Percentiles rank a stretch among this genome's conserved stretches.
These are phyloP conservation scores for Spisula subtruncata DNA, from an alignment of 2,888 invertebrate species.

Conservation along the genomic window DNA sequence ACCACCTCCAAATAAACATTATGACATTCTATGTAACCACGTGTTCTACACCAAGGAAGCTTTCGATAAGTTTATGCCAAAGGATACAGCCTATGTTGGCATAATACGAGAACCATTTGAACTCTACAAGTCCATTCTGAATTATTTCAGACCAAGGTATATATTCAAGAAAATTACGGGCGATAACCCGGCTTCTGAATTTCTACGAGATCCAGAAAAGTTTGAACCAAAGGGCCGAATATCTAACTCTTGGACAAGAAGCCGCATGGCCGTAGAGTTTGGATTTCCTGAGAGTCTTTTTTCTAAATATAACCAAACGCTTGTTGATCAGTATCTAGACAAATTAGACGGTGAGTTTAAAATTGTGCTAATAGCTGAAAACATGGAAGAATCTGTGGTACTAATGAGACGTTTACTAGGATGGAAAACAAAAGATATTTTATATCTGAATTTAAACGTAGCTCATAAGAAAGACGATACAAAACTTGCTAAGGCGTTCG, in stretches of 20 bases:
- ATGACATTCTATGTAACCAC: slow-evolving; percentile 74
- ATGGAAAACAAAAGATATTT: slow-evolving; percentile 76
- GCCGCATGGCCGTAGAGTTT: slow-evolving; percentile 73
- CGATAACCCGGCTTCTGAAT: slow-evolving; percentile 51
- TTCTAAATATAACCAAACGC: slow-evolving; percentile 37
- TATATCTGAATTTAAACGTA: slow-evolving; percentile 68
- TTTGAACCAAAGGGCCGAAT: slow-evolving; percentile 63
- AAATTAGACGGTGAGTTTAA: slow-evolving; percentile 73
- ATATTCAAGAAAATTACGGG: slow-evolving; percentile 58
- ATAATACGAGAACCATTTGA: slow-evolving; percentile 75
- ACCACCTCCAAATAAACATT: slow-evolving; percentile 62
- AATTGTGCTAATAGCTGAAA: slow-evolving; percentile 75
- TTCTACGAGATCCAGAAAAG: slow-evolving; percentile 59
- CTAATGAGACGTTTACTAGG: slow-evolving; percentile 70
- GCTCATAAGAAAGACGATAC: slow-evolving; percentile 61
- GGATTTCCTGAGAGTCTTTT: slow-evolving; percentile 69
- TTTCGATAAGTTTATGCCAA: slow-evolving; percentile 70
- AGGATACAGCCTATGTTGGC: slow-evolving; percentile 69
- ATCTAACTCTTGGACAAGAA: slow-evolving; percentile 64
- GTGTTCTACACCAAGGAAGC: slow-evolving; percentile 69
- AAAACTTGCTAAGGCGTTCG: slow-evolving; percentile 51
- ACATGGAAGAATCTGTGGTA: slow-evolving; percentile 77
- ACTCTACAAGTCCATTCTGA: slow-evolving; percentile 69
- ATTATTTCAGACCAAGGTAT: slow-evolving; percentile 66
- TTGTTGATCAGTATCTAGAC: slow-evolving; percentile 66